These are phyloP conservation scores for Hyla sarda DNA, from an alignment of 2,113 vertebrate species.

Conservation along the genomic window DNA sequence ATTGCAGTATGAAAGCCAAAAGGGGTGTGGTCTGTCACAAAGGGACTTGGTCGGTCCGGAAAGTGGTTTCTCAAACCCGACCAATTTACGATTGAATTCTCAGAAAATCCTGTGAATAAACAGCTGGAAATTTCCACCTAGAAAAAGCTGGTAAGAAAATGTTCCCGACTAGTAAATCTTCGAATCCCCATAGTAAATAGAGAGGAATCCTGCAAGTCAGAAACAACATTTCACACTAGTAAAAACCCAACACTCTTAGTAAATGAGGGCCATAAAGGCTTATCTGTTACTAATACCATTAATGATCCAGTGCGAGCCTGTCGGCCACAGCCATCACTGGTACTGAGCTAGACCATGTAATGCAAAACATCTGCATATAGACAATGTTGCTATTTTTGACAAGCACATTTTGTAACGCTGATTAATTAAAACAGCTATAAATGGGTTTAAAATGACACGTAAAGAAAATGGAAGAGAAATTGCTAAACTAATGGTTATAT, in stretches of 20 bases:
- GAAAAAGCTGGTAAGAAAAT: too few relatives aligned
- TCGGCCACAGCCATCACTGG: not conserved
- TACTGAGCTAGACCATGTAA: not conserved
- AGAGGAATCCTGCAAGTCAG: not conserved
- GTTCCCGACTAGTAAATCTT: too few relatives aligned
- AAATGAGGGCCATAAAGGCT: too few relatives aligned
- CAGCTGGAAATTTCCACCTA: too few relatives aligned
- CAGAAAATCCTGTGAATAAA: too few relatives aligned
- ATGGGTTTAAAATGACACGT: slow-evolving; percentile 47
- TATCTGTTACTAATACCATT: not conserved
- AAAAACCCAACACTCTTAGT: too few relatives aligned
- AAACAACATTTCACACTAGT: too few relatives aligned
- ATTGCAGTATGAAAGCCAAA: too few relatives aligned
- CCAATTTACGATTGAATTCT: too few relatives aligned
- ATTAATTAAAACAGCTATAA: slow-evolving; percentile 48
- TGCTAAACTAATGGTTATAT: slow-evolving; percentile 39
- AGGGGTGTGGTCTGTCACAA: too few relatives aligned
- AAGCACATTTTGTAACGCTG: slow-evolving; percentile 51
- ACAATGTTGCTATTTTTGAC: slow-evolving; percentile 46
- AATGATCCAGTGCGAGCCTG: not conserved
- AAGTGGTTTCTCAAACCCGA: too few relatives aligned
- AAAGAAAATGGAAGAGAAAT: slow-evolving; percentile 44
- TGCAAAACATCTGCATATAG: slow-evolving; percentile 41
- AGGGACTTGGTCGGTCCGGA: too few relatives aligned
- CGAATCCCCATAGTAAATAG: not conserved